A percentile compares a stretch with the other conserved stretches of the same genome.
These are phyloP conservation scores for Phoenoteleia sp. DNA, from an alignment of 2,888 invertebrate species.

Conservation along the genomic window DNA sequence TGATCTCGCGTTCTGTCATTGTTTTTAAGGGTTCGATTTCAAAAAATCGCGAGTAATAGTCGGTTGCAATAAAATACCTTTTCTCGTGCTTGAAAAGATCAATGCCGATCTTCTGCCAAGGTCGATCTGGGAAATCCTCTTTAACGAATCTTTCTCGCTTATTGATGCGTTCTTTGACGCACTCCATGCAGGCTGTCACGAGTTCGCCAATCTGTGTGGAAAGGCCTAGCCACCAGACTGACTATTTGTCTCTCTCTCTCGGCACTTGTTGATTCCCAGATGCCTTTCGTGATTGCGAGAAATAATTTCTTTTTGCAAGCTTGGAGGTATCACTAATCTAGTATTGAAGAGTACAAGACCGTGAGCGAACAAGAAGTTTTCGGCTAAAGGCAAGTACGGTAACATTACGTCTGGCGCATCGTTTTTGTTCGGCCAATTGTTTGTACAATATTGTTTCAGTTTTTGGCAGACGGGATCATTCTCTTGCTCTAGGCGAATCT, in stretches of 20 bases:
- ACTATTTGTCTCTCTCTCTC: conserved; percentile 71
- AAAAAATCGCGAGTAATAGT: background rate
- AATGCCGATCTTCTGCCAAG: background rate
- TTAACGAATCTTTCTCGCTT: background rate
- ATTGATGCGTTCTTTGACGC: background rate
- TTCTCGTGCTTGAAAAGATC: background rate
- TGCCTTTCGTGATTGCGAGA: conserved; percentile 75
- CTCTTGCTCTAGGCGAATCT: background rate
- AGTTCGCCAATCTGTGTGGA: conserved; percentile 72
- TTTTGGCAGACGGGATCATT: background rate
- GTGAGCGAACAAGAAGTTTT: conserved; percentile 45
- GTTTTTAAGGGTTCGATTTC: no score
- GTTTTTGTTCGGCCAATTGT: background rate
- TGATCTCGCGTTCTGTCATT: no score
- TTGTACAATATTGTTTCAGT: background rate
- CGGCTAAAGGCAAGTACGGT: background rate
- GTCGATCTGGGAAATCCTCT: background rate
- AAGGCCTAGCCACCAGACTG: conserved; percentile 76
- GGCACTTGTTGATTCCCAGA: conserved; percentile 74
- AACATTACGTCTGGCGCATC: background rate
- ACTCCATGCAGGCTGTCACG: background rate
- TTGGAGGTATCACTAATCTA: background rate
- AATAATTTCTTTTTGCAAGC: background rate
- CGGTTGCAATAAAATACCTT: background rate
- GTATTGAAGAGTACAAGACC: conserved; percentile 38